phyloP scores from a whole-genome alignment of 2,888 invertebrate species.

The Anthrax anthrax region DNA sequence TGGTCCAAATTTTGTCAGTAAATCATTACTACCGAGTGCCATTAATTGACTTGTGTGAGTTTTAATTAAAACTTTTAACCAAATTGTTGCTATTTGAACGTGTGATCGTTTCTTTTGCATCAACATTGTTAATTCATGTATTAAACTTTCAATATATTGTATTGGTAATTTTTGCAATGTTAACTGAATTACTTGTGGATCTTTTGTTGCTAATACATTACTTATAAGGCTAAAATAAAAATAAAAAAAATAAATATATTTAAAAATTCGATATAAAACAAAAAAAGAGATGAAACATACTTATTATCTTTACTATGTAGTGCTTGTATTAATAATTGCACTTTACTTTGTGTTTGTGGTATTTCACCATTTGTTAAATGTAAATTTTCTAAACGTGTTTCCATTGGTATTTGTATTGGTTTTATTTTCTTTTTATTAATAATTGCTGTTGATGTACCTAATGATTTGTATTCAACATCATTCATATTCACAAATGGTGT shows the following conservation, averaged over 20 bases:
- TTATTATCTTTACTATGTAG: slow-evolving; percentile 68
- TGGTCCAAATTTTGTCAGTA: slow-evolving; percentile 27
- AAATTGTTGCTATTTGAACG: slow-evolving; percentile 25
- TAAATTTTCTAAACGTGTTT: slow-evolving; percentile 66
- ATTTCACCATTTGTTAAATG: slow-evolving; percentile 41
- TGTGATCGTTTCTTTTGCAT: slow-evolving; percentile 47
- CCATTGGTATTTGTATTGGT: slow-evolving; percentile 47
- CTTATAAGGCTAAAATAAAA: slow-evolving; percentile 43
- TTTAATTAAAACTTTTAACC: slow-evolving; percentile 25
- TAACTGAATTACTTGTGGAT: slow-evolving; percentile 51
- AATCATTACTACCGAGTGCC: slow-evolving; percentile 27
- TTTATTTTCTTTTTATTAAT: slow-evolving; percentile 21
- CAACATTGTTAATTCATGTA: slow-evolving; percentile 56
- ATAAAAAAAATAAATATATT: not conserved
- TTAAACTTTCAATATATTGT: slow-evolving; percentile 53
- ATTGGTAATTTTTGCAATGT: slow-evolving; percentile 65
- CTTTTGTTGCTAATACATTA: slow-evolving; percentile 53
- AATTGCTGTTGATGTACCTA: slow-evolving; percentile 17
- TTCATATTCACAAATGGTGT: slow-evolving; percentile 21
- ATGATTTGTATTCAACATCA: slow-evolving; percentile 24
- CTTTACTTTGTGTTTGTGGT: slow-evolving; percentile 56
- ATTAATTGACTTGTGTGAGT: slow-evolving; percentile 32
- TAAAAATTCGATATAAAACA: not conserved
- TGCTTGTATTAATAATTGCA: slow-evolving; percentile 68
- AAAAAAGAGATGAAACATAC: slow-evolving; percentile 24